Base-by-base conservation (phyloP, 2,113 vertebrate genomes). In the Tychaedon coryphoeus region DNA sequence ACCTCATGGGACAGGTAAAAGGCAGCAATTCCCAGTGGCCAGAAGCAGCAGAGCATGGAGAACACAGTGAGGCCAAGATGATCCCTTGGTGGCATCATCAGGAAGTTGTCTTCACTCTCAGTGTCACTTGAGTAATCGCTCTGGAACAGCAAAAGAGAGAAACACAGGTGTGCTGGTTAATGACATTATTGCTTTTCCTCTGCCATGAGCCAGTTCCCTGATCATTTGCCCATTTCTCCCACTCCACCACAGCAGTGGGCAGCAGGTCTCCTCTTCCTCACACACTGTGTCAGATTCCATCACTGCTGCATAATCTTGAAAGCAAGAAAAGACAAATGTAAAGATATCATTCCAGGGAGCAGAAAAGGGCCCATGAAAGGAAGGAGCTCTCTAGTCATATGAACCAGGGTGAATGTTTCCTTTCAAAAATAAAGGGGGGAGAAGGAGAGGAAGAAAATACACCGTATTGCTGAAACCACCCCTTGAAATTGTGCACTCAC, bases 1-100 rank as follows among this genome's bases (percentile, higher is more conserved):
- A 99, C 99, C 98, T 99, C 98, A 3, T 99, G 98, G 10, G 98
- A 99, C 96, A 99, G 96, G 97, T 99, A 99, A 97, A 99, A 99
- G 91, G 99, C 99, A 6, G 99, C 99, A 8, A 99, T 99, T 86
- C 99, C 99, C 79, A 99, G 94, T 2, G 99, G 99, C 99, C 99
- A 99, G 98, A 99, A 99, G 97, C 99, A 99, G 97, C 99, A 99
- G 92, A 99, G 98, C 99, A 99, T 99, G 97, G 99, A 99, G 98
- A 99, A 99, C 88, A 99, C 98, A 40, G 99, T 99, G 96, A 99
- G 99, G 65, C 99, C 99, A 36, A 99, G 98, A 78, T 99, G 99
- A 86, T 99, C 99, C 93, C 98, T 97, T 5, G 99, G 99, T 8
- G 99, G 99, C 98, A 99, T 98, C 98, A 99, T 97, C 58, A 99